Evolutionary conservation across 2,888 invertebrate genomes (phyloP).

Genomic region (Mimumesa dahlbomi): DNA sequence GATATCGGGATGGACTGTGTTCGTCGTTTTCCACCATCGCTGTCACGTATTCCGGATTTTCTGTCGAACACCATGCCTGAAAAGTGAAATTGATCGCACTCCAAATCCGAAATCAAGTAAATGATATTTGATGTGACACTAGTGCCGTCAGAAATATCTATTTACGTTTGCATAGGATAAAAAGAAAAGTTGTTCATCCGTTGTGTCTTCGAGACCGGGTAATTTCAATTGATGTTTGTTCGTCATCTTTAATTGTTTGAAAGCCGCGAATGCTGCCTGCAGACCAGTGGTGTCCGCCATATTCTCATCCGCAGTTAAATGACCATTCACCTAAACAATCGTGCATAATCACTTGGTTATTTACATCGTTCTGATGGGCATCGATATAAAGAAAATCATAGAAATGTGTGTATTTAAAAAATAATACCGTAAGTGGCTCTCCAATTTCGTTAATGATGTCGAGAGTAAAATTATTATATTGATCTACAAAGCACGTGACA

Average conservation of each 20-base stretch:
- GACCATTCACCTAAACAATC: constrained; percentile 17
- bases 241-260: constrained; percentile 16
- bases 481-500: constrained; percentile 49
- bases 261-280: constrained; percentile 45
- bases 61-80: constrained; percentile 40
- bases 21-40: constrained; percentile 9
- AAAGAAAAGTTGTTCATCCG: constrained; percentile 55
- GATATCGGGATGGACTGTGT: constrained; percentile 41
- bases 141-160: not conserved
- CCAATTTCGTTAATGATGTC: constrained; percentile 18
- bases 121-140: not conserved
- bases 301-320: constrained; percentile 49
- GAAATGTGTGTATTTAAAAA: too few relatives aligned
- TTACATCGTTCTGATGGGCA: not conserved
- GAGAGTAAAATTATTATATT: constrained; percentile 43
- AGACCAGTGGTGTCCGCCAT: constrained; percentile 56
- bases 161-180: constrained; percentile 57
- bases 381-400: too few relatives aligned
- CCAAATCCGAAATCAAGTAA: not conserved
- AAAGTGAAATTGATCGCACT: not conserved
- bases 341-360: not conserved
- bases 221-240: constrained; percentile 34
- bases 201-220: constrained; percentile 43
- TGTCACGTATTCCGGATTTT: constrained; percentile 19
- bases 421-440: too few relatives aligned